phyloP scores from a whole-genome alignment of 2,113 vertebrate species.

The Microtus oregoni region DNA sequence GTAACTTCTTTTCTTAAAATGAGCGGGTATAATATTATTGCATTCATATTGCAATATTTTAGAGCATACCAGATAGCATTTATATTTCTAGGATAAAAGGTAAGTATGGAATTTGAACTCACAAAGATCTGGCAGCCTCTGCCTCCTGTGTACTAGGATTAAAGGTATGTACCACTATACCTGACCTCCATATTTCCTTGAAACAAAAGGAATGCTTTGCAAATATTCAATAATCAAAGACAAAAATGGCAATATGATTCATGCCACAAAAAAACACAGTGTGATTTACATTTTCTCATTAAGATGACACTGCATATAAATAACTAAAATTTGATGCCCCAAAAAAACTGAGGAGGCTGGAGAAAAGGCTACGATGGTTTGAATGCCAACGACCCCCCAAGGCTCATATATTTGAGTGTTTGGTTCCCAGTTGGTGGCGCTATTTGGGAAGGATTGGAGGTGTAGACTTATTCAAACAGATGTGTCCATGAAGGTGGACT shows the following conservation, averaged over 20 bases:
- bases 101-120: neutral
- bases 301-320: no score
- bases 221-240: slow-evolving; percentile 46
- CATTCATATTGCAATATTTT: slow-evolving; percentile 41
- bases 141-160: neutral
- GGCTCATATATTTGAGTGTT: no score
- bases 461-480: no score
- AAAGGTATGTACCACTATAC: neutral
- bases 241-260: slow-evolving; percentile 27
- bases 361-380: no score
- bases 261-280: neutral
- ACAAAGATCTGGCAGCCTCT: neutral
- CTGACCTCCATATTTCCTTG: slow-evolving; percentile 28
- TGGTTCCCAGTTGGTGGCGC: no score
- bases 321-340: no score
- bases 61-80: neutral
- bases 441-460: no score
- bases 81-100: neutral
- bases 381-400: no score
- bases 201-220: slow-evolving; percentile 54
- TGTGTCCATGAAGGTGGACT: no score
- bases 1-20: neutral
- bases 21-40: neutral
- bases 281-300: slow-evolving; percentile 20
- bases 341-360: no score